A percentile compares a stretch with the other conserved stretches of the same genome.
Conservation (phyloP, 2,888 invertebrate genomes). For the Acanthococcus lagerstroemiae region DNA sequence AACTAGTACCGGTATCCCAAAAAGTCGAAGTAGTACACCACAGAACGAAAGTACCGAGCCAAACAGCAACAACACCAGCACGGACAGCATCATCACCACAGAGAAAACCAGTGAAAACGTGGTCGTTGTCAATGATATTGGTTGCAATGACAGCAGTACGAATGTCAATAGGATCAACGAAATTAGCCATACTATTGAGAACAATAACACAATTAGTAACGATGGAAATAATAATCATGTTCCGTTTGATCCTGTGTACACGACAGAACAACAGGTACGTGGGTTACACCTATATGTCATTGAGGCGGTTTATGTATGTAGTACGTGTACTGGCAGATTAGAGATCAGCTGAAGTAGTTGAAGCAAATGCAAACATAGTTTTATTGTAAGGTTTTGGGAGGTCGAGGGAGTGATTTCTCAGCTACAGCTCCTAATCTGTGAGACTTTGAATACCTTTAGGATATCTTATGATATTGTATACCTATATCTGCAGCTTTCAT, state of each 20-base stretch:
- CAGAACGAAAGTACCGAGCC: background rate
- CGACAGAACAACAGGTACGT: background rate
- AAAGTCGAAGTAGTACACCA: background rate
- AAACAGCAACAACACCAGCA: background rate
- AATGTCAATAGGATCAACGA: conserved; percentile 2
- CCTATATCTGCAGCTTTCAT: too few species aligned
- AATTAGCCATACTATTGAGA: background rate
- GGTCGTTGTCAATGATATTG: background rate
- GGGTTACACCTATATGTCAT: too few species aligned
- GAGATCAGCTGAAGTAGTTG: too few species aligned
- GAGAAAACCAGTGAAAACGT: background rate
- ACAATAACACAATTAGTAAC: too few species aligned
- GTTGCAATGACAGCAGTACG: background rate
- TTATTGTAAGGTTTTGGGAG: too few species aligned
- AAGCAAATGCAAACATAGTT: too few species aligned
- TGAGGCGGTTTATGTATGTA: too few species aligned
- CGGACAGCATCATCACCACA: background rate
- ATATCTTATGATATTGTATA: too few species aligned
- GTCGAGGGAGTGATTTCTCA: too few species aligned
- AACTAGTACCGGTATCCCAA: background rate
- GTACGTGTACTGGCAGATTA: too few species aligned
- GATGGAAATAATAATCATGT: conserved; percentile 9
- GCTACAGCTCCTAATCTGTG: too few species aligned
- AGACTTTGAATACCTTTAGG: too few species aligned
- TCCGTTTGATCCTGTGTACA: background rate